Base-by-base conservation (phyloP, 1,140 invertebrate genomes). In the Drosophila novamexicana region DNA sequence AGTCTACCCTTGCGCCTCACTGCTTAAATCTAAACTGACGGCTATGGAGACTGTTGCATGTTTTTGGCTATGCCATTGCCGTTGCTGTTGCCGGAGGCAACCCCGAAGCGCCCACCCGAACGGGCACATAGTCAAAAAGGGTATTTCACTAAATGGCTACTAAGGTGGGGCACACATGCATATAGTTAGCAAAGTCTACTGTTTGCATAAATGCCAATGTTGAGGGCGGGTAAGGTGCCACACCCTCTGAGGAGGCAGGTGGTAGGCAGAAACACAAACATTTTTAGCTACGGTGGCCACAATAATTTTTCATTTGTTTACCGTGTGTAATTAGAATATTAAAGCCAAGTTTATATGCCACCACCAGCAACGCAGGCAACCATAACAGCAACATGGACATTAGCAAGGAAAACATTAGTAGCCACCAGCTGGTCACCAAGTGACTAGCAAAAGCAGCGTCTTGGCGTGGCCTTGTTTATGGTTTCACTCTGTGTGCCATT, bases 231-330 rank as follows among this genome's bases (percentile, higher is more conserved):
- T 45, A 59, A 56, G 12, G 36, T 34, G 45, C 67, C 68, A 64
- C 61, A 47, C 65, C 49, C 49, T 59, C 22, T 32, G 37, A 45
- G 34, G n/a, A 18, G 39, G 18, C 53, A n/a, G 50, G 40, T 36
- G 44, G 53, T 45, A 56, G 54, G 49, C 29, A 57, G 59, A 37
- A 63, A 32, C 53, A 39, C 45, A 37, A 47, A 39, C 39, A 54
- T 61, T 58, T 59, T 42, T 49, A 47, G 57, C 40, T 63, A 32
- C 61, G 36, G 59, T 36, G 32, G 53, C 65, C 62, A 69, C 82
- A 88, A 88, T 88, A 89, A 88, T 83, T 88, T 83, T 77, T 89
- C 84, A 88, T 88, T 88, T 88, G 79, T 83, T 88, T 83, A 70
- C 72, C 67, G 83, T 88, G 76, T 88, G 83, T 88, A 88, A 88